Base-by-base conservation (phyloP, 2,888 invertebrate genomes). In the Cantharis nigra region DNA sequence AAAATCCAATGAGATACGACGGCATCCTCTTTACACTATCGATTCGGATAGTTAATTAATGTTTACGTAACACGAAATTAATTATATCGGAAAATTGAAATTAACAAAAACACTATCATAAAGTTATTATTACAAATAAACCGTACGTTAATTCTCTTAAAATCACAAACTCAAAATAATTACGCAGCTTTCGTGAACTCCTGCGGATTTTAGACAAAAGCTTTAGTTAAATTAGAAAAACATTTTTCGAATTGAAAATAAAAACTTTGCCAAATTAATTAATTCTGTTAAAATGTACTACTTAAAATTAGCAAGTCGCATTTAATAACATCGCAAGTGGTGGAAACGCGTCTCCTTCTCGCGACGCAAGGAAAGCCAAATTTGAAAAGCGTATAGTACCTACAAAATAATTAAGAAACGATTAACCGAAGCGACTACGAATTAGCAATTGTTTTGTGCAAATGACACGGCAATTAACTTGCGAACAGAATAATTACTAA, bases 381-480 rank as follows among this genome's bases (percentile, higher is more conserved):
- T 73, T 70, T 71, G 71, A 30, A 69, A 30, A 18, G 26, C 26
- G 26, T 20, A n/a, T n/a, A n/a, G 20, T 26, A 26, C 63, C 63
- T 23, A 63, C 71, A 64, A 76, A 72, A 76, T 77, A 70, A 74
- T 74, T 71, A 74, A 69, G 63, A 72, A 73, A 64, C 63, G 71
- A 74, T 74, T 75, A 75, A 73, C 65, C 74, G 23, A 65, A 70
- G 20, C 71, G 77, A 78, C 72, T 76, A 64, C 30, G 26, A 76
- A 73, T 78, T 75, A 72, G 69, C 26, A 72, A 72, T 78, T 78
- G 65, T 74, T 69, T 72, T 72, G 71, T 78, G 78, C 73, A 78
- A 75, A 65, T 74, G 78, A 78, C 78, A 78, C 16, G 64, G 63
- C 69, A 78, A 74, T 78, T 75, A 78, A 75, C 69, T 72, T 33